Evolutionary conservation across 2,113 vertebrate genomes (phyloP).

Genomic region (Brevimyrus niger): DNA sequence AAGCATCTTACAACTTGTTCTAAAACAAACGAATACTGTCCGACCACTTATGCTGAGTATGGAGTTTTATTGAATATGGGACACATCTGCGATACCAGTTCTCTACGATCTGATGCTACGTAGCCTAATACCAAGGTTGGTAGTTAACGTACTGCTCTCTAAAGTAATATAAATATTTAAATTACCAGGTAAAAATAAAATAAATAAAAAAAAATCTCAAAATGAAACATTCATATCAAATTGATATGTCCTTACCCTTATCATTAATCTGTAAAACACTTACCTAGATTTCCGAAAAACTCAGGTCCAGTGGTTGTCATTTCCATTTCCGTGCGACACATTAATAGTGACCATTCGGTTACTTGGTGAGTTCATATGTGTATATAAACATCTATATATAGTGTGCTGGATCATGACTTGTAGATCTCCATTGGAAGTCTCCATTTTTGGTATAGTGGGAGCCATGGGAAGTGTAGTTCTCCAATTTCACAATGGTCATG

Average conservation of each 20-base stretch:
- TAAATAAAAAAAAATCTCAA: neutral
- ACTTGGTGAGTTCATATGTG: neutral
- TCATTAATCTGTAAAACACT: constrained; percentile 18
- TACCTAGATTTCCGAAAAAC: constrained; percentile 50
- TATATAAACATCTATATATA: neutral
- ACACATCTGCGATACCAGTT: neutral
- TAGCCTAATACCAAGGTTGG: neutral
- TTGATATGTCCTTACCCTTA: neutral
- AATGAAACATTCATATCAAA: neutral
- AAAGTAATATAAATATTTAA: neutral
- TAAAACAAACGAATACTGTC: neutral
- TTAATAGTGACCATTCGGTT: neutral
- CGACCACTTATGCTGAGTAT: neutral
- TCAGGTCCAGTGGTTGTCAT: constrained; percentile 42
- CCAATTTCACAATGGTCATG: neutral
- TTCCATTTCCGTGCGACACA: constrained; percentile 34
- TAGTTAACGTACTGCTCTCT: neutral
- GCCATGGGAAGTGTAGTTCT: neutral
- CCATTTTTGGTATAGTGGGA: neutral
- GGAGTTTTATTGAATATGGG: neutral
- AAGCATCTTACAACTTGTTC: neutral
- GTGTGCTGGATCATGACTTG: neutral
- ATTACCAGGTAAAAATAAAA: neutral
- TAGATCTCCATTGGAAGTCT: too few species aligned
- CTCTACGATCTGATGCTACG: neutral